Evolutionary conservation across 2,888 invertebrate species (phyloP).

Genomic region (Drosophila mimetica): DNA sequence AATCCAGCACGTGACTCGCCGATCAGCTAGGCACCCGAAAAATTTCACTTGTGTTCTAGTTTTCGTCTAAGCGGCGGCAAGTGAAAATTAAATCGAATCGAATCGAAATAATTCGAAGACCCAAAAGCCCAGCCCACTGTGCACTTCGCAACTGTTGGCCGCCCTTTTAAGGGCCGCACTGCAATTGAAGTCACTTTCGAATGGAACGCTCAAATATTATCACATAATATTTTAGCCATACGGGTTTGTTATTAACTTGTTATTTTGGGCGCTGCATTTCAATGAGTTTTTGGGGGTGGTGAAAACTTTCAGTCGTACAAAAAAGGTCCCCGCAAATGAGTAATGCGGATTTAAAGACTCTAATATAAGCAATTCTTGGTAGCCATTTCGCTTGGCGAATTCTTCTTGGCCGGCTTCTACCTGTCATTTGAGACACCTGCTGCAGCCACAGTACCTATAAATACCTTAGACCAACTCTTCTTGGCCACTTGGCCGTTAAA

Average conservation of each 20-base stretch:
- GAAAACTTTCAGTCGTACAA: slow-evolving; percentile 15
- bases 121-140: slow-evolving; percentile 24
- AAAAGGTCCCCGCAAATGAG: slow-evolving; percentile 11
- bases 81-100: slow-evolving; percentile 64
- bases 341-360: slow-evolving; percentile 5
- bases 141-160: slow-evolving; percentile 63
- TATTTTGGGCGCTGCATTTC: slow-evolving; percentile 66
- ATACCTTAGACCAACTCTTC: slow-evolving; percentile 33
- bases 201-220: slow-evolving; percentile 67
- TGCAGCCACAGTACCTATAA: slow-evolving; percentile 49
- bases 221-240: slow-evolving; percentile 73
- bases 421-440: slow-evolving; percentile 28
- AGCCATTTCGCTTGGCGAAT: slow-evolving; percentile 21
- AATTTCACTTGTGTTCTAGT: slow-evolving; percentile 84
- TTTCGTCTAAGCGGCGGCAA: slow-evolving; percentile 58
- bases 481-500: slow-evolving; percentile 61
- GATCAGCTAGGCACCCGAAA: slow-evolving; percentile 35
- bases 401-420: slow-evolving; percentile 36
- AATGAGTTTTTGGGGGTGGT: slow-evolving; percentile 52
- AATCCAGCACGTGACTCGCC: slow-evolving; percentile 59
- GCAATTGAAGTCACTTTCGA: slow-evolving; percentile 75
- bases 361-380: slow-evolving; percentile 13
- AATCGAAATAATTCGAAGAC: slow-evolving; percentile 18
- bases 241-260: slow-evolving; percentile 46
- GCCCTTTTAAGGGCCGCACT: slow-evolving; percentile 59